Base-by-base conservation (phyloP, 2,888 invertebrate species). In the Folsomia manolachei region DNA sequence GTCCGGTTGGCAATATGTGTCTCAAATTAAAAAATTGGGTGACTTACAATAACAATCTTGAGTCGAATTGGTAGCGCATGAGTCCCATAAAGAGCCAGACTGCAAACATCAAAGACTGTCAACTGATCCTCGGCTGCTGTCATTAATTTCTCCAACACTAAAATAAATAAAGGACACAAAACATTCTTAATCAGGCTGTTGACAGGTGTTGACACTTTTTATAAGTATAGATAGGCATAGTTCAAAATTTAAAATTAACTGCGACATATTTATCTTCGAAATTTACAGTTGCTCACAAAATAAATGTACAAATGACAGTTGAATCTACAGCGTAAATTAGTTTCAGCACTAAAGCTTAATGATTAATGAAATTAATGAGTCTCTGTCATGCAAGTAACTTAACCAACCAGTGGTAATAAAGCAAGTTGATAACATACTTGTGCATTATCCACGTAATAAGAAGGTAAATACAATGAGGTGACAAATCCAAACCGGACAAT, bases 61-160 rank as follows among this genome's bases (percentile, higher is more conserved):
- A 80, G 76, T 26, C 78, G 75, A 53, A 79, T 80, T 21, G 80
- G 80, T 9, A 80, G 76, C 23, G 80, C 80, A 71, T 80, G 80
- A 14, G 80, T 79, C 61, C 80, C 80, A 69, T 80, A 79, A 56
- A 80, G 73, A 61, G 80, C 80, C 72, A 80, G 68, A 69, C 80
- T 80, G 71, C 80, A 80, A 23, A 80, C 80, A 72, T 80, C 80
- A 71, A 80, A 79, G 62, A 80, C 77, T 63, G 79, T 77, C 64
- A 80, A 71, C 23, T 79, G 74, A 63, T 80, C 80, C 70, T 80
- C 80, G 62, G 77, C 72, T 21, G 78, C 75, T 51, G 78, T 79
- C 69, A 80, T 62, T 63, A 80, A 73, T 63, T 80, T 80, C 73
- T 80, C 80, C 70, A 80, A 71, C 69, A 80, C 80, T 80, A 76